Conservation (phyloP, 2,888 invertebrate genomes). For the Cephus pulcher region DNA sequence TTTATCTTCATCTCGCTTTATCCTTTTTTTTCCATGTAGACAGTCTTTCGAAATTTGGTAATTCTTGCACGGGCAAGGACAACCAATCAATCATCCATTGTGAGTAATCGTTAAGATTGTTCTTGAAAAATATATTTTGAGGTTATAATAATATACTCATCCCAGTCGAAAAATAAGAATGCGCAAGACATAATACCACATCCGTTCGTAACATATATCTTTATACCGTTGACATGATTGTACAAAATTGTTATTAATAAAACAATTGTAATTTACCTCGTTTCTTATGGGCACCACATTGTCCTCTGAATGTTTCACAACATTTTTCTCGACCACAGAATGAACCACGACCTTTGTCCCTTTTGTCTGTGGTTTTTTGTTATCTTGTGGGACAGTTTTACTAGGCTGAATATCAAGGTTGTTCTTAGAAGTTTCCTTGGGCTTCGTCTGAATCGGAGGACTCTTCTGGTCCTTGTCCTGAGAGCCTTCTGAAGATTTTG, state of each 20-base stretch:
- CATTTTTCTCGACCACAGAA: conserved; percentile 54
- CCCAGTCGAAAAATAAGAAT: not conserved
- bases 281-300: conserved; percentile 31
- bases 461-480: conserved; percentile 27
- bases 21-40: not conserved
- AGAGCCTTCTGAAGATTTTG: not conserved
- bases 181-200: not conserved
- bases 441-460: conserved; percentile 58
- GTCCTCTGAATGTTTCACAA: conserved; percentile 41
- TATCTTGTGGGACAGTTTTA: conserved; percentile 54
- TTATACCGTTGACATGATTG: not conserved
- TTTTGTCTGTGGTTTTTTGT: conserved; percentile 52
- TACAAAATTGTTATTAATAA: not conserved
- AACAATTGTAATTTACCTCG: conserved; percentile 37
- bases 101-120: conserved; percentile 10
- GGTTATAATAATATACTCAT: conserved; percentile 3
- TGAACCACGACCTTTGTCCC: conserved; percentile 55
- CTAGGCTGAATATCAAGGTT: conserved; percentile 58
- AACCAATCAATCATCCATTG: conserved; percentile 24
- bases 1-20: not conserved
- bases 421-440: conserved; percentile 50
- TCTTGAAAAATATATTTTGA: not conserved
- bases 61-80: conserved; percentile 19
- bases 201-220: not conserved
- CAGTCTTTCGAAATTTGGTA: not conserved